Evolutionary conservation across 2,888 invertebrate genomes (phyloP), one percentile per base, ranked within the genome.

Genomic region (Athalia cordata): DNA sequence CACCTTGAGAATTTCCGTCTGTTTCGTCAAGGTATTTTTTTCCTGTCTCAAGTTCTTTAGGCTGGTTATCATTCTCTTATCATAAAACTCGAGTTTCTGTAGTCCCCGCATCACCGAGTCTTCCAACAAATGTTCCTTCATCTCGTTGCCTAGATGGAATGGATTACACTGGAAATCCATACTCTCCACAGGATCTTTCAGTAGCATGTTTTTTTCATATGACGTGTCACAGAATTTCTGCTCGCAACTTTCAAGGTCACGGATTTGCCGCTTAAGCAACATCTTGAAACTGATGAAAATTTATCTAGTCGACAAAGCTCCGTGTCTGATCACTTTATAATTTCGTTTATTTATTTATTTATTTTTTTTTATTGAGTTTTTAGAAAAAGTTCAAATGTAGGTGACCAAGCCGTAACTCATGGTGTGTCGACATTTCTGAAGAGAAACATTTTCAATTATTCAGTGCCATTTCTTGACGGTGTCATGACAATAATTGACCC

Each of bases 11-110:
- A 74, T 15, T 13, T 78, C 57, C n/a, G 78, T 65, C 74, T 75
- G 74, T 43, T 74, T 72, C 1, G 64, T 62, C 55, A 78, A 57
- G 13, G 50, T 11, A 15, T 57, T 74, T 49, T 75, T 78, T 8
- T 74, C 78, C 65, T 75, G 62, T 13, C 65, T 62, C 13, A 78
- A 52, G 5, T 55, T 59, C 15, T 55, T 75, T 65, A 65, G 74
- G n/a, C 65, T 50, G 43, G 50, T 52, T 9, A 74, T 47, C 74
- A 78, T 74, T 8, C 55, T 78, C 59, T 74, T 75, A 43, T 78
- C 75, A 49, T 55, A 64, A 43, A 64, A 64, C 29, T 78, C 74
- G 9, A 78, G 29, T 75, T 78, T 78, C 74, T 78, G 64, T 47
- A 78, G 74, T 55, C 70, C 62, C 66, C n/a, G 57, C 29, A 77